phyloP scores from a whole-genome alignment of 2,888 invertebrate genomes.

The Sinotaia quadrata region DNA sequence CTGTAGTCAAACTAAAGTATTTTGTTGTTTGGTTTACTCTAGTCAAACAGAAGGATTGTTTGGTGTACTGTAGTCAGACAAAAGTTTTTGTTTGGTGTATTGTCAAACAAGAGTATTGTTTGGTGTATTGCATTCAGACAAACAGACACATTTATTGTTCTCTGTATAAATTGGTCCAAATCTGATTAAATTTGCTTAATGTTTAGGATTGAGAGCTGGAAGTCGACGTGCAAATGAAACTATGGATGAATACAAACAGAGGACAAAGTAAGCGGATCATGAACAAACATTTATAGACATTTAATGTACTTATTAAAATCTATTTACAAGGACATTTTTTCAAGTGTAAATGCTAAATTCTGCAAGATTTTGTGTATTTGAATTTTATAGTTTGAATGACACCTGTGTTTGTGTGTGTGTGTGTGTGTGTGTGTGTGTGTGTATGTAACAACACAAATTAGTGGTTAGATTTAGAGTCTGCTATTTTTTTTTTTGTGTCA shows the following conservation, averaged over 20 bases:
- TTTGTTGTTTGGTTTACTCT: no score
- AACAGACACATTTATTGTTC: neutral
- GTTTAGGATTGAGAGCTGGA: conserved; percentile 48
- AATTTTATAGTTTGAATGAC: neutral
- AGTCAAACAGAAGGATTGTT: no score
- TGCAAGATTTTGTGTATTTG: neutral
- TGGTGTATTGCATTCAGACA: no score
- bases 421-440: conserved; percentile 12
- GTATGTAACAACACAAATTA: neutral
- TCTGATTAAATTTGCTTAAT: neutral
- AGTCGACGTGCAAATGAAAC: conserved; percentile 41
- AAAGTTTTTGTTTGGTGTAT: no score
- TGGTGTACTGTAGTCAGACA: no score
- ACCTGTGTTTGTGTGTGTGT: conserved; percentile 4
- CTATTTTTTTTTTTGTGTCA: neutral
- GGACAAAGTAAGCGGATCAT: conserved; percentile 40
- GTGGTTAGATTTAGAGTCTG: neutral
- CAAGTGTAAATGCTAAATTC: neutral
- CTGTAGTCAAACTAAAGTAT: no score
- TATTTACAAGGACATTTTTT: neutral
- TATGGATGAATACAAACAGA: conserved; percentile 47
- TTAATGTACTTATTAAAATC: neutral
- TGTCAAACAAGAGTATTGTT: no score
- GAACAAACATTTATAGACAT: neutral
- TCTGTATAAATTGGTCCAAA: neutral